A percentile compares a stretch with the other conserved stretches of the same genome.
These are phyloP conservation scores for Triplophysa siluroides DNA, from an alignment of 2,113 vertebrate species.

Conservation along the genomic window DNA sequence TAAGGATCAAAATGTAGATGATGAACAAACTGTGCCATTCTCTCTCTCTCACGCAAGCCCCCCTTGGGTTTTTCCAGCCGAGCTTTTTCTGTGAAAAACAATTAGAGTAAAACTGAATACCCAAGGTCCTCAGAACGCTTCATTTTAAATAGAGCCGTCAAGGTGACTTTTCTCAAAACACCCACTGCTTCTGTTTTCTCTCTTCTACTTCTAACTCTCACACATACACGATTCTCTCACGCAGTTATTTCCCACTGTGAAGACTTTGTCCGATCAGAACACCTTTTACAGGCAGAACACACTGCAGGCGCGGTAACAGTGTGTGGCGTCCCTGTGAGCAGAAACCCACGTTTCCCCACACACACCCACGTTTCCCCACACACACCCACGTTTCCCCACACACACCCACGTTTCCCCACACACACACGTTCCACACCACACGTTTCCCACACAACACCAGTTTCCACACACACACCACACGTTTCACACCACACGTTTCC, in stretches of 20 bases:
- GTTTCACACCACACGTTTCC: too few relatives aligned
- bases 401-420: too few relatives aligned
- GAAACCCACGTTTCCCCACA: too few relatives aligned
- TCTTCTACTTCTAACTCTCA: constrained; percentile 1
- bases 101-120: constrained; percentile 46
- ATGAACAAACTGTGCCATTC: constrained; percentile 24
- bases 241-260: constrained; percentile 29
- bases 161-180: constrained; percentile 53
- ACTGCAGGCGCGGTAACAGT: neutral
- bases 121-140: constrained; percentile 46
- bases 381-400: too few relatives aligned
- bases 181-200: constrained; percentile 31
- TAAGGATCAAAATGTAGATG: constrained; percentile 7
- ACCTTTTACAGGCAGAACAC: constrained; percentile 26
- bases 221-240: constrained; percentile 9
- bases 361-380: too few relatives aligned
- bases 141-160: constrained; percentile 48
- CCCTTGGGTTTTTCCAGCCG: constrained; percentile 43
- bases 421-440: too few relatives aligned
- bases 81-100: constrained; percentile 40
- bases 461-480: too few relatives aligned
- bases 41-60: constrained; percentile 31
- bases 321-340: constrained; percentile 19
- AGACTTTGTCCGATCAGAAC: constrained; percentile 37
- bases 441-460: too few relatives aligned